phyloP scores from a whole-genome alignment of 2,888 invertebrate species.

The Adelognathus sp. region DNA sequence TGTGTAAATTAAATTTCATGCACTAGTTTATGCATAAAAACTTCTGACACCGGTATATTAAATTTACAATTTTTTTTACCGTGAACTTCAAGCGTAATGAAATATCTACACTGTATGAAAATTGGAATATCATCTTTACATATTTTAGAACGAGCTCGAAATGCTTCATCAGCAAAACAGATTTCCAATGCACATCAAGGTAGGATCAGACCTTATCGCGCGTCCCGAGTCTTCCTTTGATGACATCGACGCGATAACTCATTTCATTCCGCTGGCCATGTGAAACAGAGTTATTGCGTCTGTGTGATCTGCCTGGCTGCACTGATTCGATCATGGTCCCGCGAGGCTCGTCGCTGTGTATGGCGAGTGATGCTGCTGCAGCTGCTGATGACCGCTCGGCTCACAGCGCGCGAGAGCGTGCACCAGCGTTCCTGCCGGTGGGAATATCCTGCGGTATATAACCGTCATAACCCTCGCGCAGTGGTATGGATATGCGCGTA shows the following conservation, averaged over 20 bases:
- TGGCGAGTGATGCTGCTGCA: slow-evolving; percentile 4
- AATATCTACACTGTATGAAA: too few species aligned
- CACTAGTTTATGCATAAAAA: too few species aligned
- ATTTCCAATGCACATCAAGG: neutral
- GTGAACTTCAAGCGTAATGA: too few species aligned
- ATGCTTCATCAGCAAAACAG: neutral
- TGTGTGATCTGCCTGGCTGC: slow-evolving; percentile 52
- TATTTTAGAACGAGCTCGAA: too few species aligned
- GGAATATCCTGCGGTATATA: slow-evolving; percentile 43
- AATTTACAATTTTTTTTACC: neutral
- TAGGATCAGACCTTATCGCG: neutral
- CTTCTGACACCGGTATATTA: neutral
- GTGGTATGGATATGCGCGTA: slow-evolving; percentile 49
- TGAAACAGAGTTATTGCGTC: slow-evolving; percentile 53
- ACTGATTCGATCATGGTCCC: slow-evolving; percentile 57
- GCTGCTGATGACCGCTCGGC: slow-evolving; percentile 51
- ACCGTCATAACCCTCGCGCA: slow-evolving; percentile 18
- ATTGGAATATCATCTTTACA: too few species aligned
- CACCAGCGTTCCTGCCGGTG: slow-evolving; percentile 40
- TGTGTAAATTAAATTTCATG: neutral
- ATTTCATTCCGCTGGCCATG: slow-evolving; percentile 4
- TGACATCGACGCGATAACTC: slow-evolving; percentile 41
- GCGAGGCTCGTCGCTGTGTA: slow-evolving; percentile 25
- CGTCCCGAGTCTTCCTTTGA: slow-evolving; percentile 31
- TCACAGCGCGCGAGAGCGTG: slow-evolving; percentile 5